Base-by-base conservation (phyloP, 2,888 invertebrate genomes). In the Archips xylosteana region DNA sequence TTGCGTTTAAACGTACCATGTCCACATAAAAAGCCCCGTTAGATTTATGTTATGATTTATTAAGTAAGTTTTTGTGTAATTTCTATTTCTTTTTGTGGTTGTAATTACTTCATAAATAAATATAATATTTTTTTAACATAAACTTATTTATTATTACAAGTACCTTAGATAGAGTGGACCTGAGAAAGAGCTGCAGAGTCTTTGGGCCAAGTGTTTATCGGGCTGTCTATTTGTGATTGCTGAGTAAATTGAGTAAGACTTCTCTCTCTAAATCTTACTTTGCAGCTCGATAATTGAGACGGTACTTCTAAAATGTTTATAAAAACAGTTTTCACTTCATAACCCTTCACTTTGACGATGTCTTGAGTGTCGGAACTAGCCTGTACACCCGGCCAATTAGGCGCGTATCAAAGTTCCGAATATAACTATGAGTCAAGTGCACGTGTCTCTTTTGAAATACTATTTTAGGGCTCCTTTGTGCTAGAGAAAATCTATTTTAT, bases 361-460 rank as follows among this genome's bases (percentile, higher is more conserved):
- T 57, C 57, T 57, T 57, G 57, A 57, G 57, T 57, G 57, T 57
- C 32, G 12, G 57, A 54, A 61, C 51, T 51, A 63, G 54, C 45
- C 39, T 6, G 39, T 39, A 36, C 42, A 23, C 36, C 36, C 36
- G 32, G 32, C 39, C 23, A 70, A 69, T 64, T 59, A 67, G 45
- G 42, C 51, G 65, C 45, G 75, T 74, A 75, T 75, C 75, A 75
- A 75, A 75, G 65, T 45, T 75, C 75, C 70, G 23, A 73, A 75
- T 75, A 75, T 75, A 75, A 72, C 73, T 67, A 70, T 74, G 75
- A 75, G 75, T 75, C 73, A 75, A 75, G 75, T 70, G 73, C 75
- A 74, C 70, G 70, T 67, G 74, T 74, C 73, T 62, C 64, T 72
- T 69, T 69, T 69, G 68, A 69, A 73, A 73, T 54, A 72, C 70